Evolutionary conservation across 2,888 invertebrate genomes (phyloP).

Genomic region (Latheticus oryzae): DNA sequence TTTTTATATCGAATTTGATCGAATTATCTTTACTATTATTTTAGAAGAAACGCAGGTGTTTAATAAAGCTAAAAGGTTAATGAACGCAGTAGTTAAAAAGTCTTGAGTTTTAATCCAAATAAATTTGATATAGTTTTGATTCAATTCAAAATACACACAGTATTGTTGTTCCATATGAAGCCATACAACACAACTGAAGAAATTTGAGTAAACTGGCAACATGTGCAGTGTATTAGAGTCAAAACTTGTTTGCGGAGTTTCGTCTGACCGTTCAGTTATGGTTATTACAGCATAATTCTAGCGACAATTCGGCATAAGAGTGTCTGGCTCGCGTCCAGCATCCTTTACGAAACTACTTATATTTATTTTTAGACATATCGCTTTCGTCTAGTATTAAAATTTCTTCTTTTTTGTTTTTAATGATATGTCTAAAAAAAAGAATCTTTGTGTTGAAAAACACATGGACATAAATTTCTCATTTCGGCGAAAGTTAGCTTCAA

Average conservation of each 20-base stretch:
- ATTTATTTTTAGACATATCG: constrained; percentile 24
- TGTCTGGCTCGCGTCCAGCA: constrained; percentile 27
- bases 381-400: constrained; percentile 12
- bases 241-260: constrained; percentile 52
- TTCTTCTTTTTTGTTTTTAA: constrained; percentile 15
- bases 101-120: too few relatives aligned
- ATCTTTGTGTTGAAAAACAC: constrained; percentile 25
- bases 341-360: constrained; percentile 12
- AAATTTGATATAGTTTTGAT: constrained; percentile 3
- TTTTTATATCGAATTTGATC: too few relatives aligned
- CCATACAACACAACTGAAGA: too few relatives aligned
- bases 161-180: neutral
- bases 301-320: constrained; percentile 47
- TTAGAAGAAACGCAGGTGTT: constrained; percentile 30
- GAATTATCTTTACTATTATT: constrained; percentile 27
- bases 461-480: constrained; percentile 18
- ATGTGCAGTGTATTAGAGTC: constrained; percentile 49
- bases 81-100: constrained; percentile 12
- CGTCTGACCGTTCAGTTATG: constrained; percentile 49
- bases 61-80: constrained; percentile 22
- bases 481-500: constrained; percentile 18
- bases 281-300: constrained; percentile 43
- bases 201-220: constrained; percentile 44
- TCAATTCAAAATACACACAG: constrained; percentile 1
- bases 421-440: constrained; percentile 15